phyloP scores from a whole-genome alignment of 1,140 invertebrate species.

The Atopsyche davidsoni region DNA sequence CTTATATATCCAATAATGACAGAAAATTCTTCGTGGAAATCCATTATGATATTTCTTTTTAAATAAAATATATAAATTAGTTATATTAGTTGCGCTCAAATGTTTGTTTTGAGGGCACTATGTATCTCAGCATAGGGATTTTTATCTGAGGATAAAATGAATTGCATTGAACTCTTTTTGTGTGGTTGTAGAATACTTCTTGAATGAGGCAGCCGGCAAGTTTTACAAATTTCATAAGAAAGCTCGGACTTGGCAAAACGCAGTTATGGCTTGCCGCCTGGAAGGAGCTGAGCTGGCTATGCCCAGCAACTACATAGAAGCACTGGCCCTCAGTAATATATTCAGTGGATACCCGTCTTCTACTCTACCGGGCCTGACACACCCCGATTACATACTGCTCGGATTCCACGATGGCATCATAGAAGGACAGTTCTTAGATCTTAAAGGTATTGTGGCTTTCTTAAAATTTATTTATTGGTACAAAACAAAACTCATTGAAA shows the following conservation, averaged over 20 bases:
- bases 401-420: constrained; percentile 5
- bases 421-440: constrained; percentile 2
- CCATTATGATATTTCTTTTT: no score
- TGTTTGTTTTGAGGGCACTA: no score
- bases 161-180: no score
- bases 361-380: neutral
- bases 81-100: no score
- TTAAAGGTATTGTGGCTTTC: constrained; percentile 7
- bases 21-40: no score
- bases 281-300: constrained; percentile 11
- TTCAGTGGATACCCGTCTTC: neutral
- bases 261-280: neutral
- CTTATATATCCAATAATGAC: no score
- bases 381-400: constrained; percentile 3
- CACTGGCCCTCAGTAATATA: neutral
- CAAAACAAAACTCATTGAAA: no score
- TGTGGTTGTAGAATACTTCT: constrained; percentile 3
- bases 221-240: constrained; percentile 11
- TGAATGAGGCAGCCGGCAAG: neutral
- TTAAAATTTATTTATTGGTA: no score
- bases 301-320: constrained; percentile 8
- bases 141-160: no score
- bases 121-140: no score
- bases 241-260: constrained; percentile 6
- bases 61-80: no score